Base-by-base conservation (phyloP, 2,113 vertebrate genomes). In the Oreochromis aureus region DNA sequence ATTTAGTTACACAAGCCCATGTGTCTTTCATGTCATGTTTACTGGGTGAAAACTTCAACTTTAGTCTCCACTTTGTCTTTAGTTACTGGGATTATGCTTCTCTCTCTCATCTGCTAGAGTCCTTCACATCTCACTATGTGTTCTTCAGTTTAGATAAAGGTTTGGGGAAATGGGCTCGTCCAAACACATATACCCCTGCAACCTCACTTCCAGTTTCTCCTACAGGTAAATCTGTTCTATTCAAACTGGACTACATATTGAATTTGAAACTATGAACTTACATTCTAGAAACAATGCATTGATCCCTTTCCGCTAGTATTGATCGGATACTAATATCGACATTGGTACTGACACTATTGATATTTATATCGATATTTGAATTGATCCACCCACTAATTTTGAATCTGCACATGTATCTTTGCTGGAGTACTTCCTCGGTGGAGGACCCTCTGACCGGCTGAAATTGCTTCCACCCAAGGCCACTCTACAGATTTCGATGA, bases 1-100 rank as follows among this genome's bases (percentile, higher is more conserved):
- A 66, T 82, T 19, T 87, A 87, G 54, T 80, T 82, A 76, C 36
- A 80, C 16, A 85, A 30, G 53, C 56, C 32, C 19, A 2, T 19
- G 11, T 41, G 6, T 80, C 11, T 48, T 89, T 51, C 24, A 36
- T 3, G 1, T 85, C 24, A 46, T 61, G 22, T 71, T 82, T 36
- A 8, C 15, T 66, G 8, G 51, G 44, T 32, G 19, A 78, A 76
- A 82, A 84, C 58, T 5, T 56, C 1, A 13, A 39, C 30, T 78
- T 78, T 11, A 5, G 24, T 78, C 46, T 78, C 16, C 44, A 3
- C 71, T 58, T 41, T 56, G 13, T 27, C 10, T 80, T 22, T 78
- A 22, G 4, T 84, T 63, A 44, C 16, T 24, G 19, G 36, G 24
- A 48, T 19, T 11, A 9, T 6, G 7, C 27, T 58, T 44, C 53